phyloP scores from a whole-genome alignment of 2,113 vertebrate genomes.

The Melospiza melodia region DNA sequence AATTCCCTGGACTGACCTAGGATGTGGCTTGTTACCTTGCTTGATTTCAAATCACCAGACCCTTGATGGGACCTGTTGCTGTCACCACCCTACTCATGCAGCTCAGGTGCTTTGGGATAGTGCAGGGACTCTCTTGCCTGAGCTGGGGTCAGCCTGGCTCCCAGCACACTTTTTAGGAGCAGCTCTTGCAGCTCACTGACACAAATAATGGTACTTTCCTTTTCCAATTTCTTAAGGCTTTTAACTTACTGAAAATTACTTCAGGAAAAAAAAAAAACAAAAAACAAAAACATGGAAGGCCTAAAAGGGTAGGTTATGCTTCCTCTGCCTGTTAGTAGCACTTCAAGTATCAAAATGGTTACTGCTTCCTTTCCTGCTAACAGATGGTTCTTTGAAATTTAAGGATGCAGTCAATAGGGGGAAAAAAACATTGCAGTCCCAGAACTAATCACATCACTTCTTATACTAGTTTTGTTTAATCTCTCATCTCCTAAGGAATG shows the following conservation, averaged over 20 bases:
- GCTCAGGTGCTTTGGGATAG: neutral
- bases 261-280: neutral
- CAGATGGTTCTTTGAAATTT: neutral
- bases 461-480: neutral
- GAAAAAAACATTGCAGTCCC: neutral
- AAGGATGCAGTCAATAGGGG: neutral
- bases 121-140: neutral
- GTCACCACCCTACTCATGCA: fast-evolving
- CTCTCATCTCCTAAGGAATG: neutral
- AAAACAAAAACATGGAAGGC: neutral
- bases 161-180: neutral
- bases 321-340: neutral
- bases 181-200: neutral
- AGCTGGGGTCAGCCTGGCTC: neutral
- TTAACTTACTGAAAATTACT: neutral
- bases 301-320: neutral
- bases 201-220: neutral
- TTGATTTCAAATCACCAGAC: neutral
- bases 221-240: neutral
- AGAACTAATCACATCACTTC: neutral
- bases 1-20: neutral
- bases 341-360: neutral
- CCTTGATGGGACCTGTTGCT: neutral
- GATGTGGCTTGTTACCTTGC: neutral
- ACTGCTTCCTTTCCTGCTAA: neutral